Base-by-base conservation (phyloP, 92 coral and sea anemone species). In the Palythoa heliodiscus region DNA sequence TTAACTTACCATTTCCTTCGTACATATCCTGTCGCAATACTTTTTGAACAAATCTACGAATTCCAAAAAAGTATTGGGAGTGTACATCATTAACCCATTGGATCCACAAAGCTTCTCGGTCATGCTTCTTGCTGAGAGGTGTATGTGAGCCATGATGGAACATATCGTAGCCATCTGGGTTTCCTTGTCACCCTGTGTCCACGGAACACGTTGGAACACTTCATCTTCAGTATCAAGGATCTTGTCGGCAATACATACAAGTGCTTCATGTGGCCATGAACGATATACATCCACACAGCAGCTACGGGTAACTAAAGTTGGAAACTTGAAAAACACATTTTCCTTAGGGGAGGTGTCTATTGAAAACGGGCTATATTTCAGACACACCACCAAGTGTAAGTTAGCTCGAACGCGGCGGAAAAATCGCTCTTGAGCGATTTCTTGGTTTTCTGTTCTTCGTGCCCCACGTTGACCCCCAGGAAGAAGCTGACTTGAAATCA, bases 361-460 rank as follows among this genome's bases (percentile, higher is more conserved):
- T 52, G 87, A 24, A 17, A 92, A 79, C 43, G 92, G 92, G 2
- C 86, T 82, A 87, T 88, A 87, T 35, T 91, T 89, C 20, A 94
- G 84, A 70, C 94, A 92, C 38, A 97, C 91, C 17, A 97, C 91
- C 9, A 97, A 86, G 86, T 97, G 99, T 4, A 97, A 61, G 92
- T 97, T 87, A 35, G 97, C 71, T 52, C 93, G 96, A 72, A 95
- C 93, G 15, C 99, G 98, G 15, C 99, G 99, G 82, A 94, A 97
- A 83, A 92, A 95, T 1, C 99, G 92, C 48, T 97, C 99, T 77
- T 97, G 98, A 3, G 98, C 99, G 29, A 97, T 90, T 78, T 88
- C 91, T 86, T 93, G 88, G 90, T 91, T 92, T 73, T 93, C 98
- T 40, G 90, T 91, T 39, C 97, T 89, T 29, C 95, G 89, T 0